Evolutionary conservation across 2,113 vertebrate genomes (phyloP).

Genomic region (Lathamus discolor): DNA sequence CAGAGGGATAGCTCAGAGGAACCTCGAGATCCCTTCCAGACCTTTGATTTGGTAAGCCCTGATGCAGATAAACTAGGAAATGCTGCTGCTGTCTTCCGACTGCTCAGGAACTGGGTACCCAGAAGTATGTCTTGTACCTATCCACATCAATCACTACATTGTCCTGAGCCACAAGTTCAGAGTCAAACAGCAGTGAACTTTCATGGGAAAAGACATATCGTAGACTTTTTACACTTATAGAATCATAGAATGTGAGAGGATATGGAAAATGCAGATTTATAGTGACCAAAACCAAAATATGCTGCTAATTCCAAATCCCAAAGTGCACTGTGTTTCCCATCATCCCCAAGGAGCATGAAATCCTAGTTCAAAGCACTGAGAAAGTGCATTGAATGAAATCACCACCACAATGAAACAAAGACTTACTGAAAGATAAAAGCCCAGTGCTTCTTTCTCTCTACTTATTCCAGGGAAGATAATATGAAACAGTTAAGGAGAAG

Average conservation of each 20-base stretch:
- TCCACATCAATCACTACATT: not conserved
- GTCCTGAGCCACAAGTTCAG: not conserved
- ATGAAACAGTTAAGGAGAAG: not conserved
- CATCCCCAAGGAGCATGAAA: not conserved
- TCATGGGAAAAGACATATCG: not conserved
- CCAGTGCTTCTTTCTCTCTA: not conserved
- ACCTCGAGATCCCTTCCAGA: not conserved
- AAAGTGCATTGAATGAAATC: not conserved
- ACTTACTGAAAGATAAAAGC: not conserved
- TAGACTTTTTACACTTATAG: not conserved
- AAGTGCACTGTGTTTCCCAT: not conserved
- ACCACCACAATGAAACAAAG: not conserved
- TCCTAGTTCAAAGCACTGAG: not conserved
- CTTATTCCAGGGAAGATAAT: not conserved
- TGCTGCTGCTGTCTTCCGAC: not conserved
- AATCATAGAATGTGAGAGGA: accelerated
- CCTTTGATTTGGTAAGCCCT: not conserved
- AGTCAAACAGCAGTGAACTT: not conserved
- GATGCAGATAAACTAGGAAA: not conserved
- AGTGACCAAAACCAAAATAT: not conserved
- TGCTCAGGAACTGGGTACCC: not conserved
- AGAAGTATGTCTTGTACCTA: not conserved
- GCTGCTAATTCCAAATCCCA: not conserved
- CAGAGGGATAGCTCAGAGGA: not conserved
- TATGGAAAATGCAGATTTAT: not conserved